A percentile compares a stretch with the other conserved stretches of the same genome.
Evolutionary conservation across 2,797 vertebrate genomes (phyloP).

Genomic region (Sciaenops ocellatus): DNA sequence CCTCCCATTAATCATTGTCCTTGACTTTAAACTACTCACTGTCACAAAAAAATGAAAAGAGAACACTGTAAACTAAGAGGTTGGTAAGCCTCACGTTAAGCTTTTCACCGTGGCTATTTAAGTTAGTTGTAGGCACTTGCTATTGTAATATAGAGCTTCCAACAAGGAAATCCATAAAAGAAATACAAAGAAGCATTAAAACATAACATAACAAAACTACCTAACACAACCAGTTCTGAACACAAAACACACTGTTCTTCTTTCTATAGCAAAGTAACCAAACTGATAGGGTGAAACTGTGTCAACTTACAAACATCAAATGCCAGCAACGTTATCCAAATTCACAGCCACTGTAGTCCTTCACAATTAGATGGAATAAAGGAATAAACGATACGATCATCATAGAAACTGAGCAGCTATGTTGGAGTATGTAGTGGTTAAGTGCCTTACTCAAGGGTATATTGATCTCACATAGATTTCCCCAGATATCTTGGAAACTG

Average conservation of each 20-base stretch:
- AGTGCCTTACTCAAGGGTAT: not conserved
- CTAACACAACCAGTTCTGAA: too few species aligned
- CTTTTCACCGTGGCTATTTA: not conserved
- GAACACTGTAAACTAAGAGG: not conserved
- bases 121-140: not conserved
- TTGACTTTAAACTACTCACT: not conserved
- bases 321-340: too few species aligned
- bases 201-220: too few species aligned
- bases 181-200: not conserved
- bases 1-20: not conserved
- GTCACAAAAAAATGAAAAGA: not conserved
- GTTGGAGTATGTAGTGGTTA: not conserved
- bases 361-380: too few species aligned
- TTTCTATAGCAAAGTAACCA: not conserved
- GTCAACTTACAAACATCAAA: not conserved
- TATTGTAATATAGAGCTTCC: not conserved
- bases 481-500: not conserved
- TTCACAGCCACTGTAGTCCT: too few species aligned
- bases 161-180: not conserved
- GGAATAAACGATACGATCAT: not conserved
- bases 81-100: not conserved
- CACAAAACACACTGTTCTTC: not conserved
- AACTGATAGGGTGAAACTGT: not conserved
- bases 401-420: not conserved
- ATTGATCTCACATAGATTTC: not conserved